Evolutionary conservation across 2,888 invertebrate genomes (phyloP).

Genomic region (Antitype chi): DNA sequence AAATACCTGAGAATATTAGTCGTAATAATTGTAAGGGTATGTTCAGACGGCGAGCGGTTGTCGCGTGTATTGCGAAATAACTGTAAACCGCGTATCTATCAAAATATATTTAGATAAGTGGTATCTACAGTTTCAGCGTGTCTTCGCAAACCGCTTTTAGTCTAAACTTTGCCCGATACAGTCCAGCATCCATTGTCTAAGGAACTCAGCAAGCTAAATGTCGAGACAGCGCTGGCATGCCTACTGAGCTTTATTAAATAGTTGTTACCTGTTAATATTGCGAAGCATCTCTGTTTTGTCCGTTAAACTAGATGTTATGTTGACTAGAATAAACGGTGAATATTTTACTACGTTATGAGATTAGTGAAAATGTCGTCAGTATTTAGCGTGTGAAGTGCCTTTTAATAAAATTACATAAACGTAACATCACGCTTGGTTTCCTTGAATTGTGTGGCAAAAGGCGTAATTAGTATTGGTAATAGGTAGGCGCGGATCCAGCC

Average conservation of each 20-base stretch:
- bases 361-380: not conserved
- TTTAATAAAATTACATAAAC: not conserved
- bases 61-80: not conserved
- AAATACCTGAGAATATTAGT: slow-evolving; percentile 33
- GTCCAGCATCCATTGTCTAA: slow-evolving; percentile 28
- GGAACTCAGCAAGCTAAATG: slow-evolving; percentile 55
- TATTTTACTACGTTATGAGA: not conserved
- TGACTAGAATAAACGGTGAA: slow-evolving; percentile 8
- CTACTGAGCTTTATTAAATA: slow-evolving; percentile 47
- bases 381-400: not conserved
- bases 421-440: not conserved
- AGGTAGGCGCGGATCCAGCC: too few species aligned
- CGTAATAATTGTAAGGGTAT: slow-evolving; percentile 28
- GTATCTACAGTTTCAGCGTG: slow-evolving; percentile 4
- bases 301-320: not conserved
- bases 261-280: slow-evolving; percentile 42
- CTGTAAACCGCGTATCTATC: not conserved
- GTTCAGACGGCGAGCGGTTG: not conserved
- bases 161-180: slow-evolving; percentile 31
- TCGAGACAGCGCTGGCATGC: slow-evolving; percentile 28
- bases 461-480: too few species aligned
- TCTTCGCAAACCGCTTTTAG: slow-evolving; percentile 17
- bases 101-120: slow-evolving; percentile 1
- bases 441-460: not conserved
- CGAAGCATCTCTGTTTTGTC: slow-evolving; percentile 18